Evolutionary conservation across 2,888 invertebrate genomes (phyloP).

Genomic region (Serripes groenlandicus): DNA sequence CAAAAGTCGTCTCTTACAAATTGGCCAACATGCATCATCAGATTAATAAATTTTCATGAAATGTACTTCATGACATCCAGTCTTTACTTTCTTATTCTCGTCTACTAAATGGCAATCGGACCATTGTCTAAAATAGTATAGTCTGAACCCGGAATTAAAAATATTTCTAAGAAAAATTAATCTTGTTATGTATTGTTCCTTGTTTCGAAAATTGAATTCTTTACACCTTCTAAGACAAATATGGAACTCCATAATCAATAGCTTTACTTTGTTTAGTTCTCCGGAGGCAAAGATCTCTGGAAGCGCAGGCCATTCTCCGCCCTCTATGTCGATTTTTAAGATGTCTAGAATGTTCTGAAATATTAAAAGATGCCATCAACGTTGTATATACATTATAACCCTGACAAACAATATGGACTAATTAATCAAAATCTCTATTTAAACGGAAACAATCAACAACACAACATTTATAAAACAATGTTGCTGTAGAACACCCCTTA

Average conservation of each 20-base stretch:
- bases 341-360: constrained; percentile 2
- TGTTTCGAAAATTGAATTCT: neutral
- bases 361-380: neutral
- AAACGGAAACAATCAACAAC: too few relatives aligned
- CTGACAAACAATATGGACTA: too few relatives aligned
- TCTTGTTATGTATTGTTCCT: neutral
- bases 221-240: neutral
- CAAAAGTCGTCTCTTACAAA: too few relatives aligned
- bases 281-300: constrained; percentile 5
- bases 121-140: constrained; percentile 12
- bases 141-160: neutral
- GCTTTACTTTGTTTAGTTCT: neutral
- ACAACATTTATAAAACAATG: too few relatives aligned
- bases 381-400: too few relatives aligned
- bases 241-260: constrained; percentile 7
- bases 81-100: neutral
- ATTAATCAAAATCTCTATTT: too few relatives aligned
- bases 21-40: too few relatives aligned
- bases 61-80: constrained; percentile 10
- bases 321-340: constrained; percentile 17
- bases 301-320: constrained; percentile 4
- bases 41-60: constrained; percentile 17
- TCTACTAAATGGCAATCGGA: neutral
- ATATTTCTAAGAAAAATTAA: neutral
- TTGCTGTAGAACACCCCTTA: too few relatives aligned